These are phyloP conservation scores for Thymelicus acteon DNA, from an alignment of 2,888 invertebrate species.

Conservation along the genomic window DNA sequence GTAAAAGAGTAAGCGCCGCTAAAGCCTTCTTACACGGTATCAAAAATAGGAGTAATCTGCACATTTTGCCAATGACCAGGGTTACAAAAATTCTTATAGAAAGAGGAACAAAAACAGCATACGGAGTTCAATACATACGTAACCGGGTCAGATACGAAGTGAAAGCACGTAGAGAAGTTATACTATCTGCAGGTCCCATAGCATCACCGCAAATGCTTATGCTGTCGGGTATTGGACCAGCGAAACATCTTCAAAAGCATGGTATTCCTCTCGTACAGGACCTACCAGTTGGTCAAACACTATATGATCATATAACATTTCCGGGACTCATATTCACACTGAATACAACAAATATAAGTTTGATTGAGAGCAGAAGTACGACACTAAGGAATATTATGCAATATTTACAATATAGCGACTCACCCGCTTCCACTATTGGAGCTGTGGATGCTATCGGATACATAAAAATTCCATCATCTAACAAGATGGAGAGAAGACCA, in stretches of 20 bases:
- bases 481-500: conserved; percentile 83
- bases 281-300: conserved; percentile 88
- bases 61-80: conserved; percentile 86
- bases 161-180: conserved; percentile 90
- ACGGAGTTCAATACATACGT: conserved; percentile 88
- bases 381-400: conserved; percentile 49
- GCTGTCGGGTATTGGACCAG: conserved; percentile 90
- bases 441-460: conserved; percentile 88
- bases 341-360: conserved; percentile 67
- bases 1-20: conserved; percentile 87
- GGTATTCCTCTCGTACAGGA: conserved; percentile 86
- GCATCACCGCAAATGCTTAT: conserved; percentile 95
- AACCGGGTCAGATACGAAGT: conserved; percentile 77
- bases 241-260: conserved; percentile 77
- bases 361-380: conserved; percentile 56
- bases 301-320: conserved; percentile 87
- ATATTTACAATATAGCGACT: conserved; percentile 72
- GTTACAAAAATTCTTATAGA: conserved; percentile 89
- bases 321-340: conserved; percentile 74
- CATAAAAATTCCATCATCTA: conserved; percentile 84
- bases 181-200: conserved; percentile 94
- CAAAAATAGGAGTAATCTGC: conserved; percentile 86
- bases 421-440: conserved; percentile 82
- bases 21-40: conserved; percentile 87
- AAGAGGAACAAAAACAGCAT: conserved; percentile 85